Conservation (phyloP, 30 jellyfish, hydroid and myxozoan genomes). For the Aurelia aurita complex sp. Pacific region DNA sequence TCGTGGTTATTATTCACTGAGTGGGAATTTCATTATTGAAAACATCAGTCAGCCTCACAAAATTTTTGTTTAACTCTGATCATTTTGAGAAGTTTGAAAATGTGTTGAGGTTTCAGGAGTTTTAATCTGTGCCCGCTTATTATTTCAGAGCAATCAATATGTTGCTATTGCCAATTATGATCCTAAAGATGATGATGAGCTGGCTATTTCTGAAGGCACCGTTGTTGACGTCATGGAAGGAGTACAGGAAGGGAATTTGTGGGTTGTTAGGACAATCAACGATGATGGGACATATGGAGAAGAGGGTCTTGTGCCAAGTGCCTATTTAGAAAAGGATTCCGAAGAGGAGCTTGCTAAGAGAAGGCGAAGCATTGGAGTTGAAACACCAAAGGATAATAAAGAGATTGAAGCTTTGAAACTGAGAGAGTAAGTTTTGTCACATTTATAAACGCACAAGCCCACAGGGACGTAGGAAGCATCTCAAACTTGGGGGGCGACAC, state of each 20-base stretch:
- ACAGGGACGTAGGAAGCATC: no score
- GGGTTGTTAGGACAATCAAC: slow-evolving; percentile 83
- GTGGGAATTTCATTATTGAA: no score
- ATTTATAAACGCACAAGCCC: no score
- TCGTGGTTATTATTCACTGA: no score
- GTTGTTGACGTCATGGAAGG: slow-evolving; percentile 88
- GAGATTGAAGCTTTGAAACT: slow-evolving; percentile 66
- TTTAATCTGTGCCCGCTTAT: no score
- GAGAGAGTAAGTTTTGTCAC: slow-evolving; percentile 69
- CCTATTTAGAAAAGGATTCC: slow-evolving; percentile 71
- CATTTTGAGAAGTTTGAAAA: no score
- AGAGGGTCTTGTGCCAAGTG: slow-evolving; percentile 92
- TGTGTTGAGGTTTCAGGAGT: no score
- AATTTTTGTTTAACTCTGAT: no score
- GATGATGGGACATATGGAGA: slow-evolving; percentile 91
- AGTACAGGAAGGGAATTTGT: slow-evolving; percentile 67
- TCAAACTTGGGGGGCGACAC: no score
- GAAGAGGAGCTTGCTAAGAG: slow-evolving; percentile 71
- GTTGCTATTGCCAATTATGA: slow-evolving; percentile 96
- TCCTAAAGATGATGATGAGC: slow-evolving; percentile 70
- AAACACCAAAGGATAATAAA: slow-evolving; percentile 58
- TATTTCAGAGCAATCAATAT: slow-evolving; percentile 69
- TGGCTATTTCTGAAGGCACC: slow-evolving; percentile 87
- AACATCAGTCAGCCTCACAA: no score
- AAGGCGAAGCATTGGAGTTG: slow-evolving; percentile 57